Evolutionary conservation across 2,797 vertebrate species (phyloP).

Genomic region (Falco peregrinus): DNA sequence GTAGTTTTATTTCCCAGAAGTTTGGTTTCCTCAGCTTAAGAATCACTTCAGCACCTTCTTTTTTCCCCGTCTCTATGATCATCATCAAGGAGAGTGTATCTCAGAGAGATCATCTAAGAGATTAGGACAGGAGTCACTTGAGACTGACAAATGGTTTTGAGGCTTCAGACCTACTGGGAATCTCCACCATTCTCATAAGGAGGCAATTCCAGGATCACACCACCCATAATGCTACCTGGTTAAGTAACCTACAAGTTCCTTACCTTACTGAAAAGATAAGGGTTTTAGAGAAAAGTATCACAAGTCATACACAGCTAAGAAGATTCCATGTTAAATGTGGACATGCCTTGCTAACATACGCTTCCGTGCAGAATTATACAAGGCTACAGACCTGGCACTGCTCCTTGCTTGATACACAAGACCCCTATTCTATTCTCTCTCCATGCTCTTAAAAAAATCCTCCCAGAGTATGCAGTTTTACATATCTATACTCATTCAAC

Average conservation of each 20-base stretch:
- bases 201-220: background rate
- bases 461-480: background rate
- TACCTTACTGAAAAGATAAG: background rate
- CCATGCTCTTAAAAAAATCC: background rate
- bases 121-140: background rate
- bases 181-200: background rate
- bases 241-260: background rate
- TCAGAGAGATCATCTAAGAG: background rate
- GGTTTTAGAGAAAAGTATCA: background rate
- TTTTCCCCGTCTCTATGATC: background rate
- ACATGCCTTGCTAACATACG: background rate
- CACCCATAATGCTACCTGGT: background rate
- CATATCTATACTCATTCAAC: background rate
- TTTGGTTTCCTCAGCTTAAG: background rate
- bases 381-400: background rate
- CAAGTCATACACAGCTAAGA: background rate
- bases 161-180: background rate
- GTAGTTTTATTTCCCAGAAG: background rate
- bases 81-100: background rate
- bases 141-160: background rate
- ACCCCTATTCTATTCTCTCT: background rate
- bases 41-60: background rate
- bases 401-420: background rate
- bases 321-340: background rate
- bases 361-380: background rate